A percentile compares a stretch with the other conserved stretches of the same genome.
Conservation (phyloP, 2,113 vertebrate species). For the Xyliphius kryptos region DNA sequence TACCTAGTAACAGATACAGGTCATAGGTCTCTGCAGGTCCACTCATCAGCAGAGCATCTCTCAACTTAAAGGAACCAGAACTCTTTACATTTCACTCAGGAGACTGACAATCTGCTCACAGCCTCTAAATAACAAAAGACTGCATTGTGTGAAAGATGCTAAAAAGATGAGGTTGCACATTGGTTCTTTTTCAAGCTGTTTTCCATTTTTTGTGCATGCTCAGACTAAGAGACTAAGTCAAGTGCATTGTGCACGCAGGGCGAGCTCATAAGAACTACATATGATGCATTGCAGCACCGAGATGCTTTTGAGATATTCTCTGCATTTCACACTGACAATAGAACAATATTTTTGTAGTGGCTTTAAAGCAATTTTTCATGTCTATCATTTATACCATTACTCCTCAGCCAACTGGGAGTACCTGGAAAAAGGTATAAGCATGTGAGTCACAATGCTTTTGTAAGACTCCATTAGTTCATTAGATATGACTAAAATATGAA, state of each 20-base stretch:
- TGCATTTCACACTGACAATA: too few species aligned
- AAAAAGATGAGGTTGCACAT: background rate
- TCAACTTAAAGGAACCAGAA: conserved; percentile 36
- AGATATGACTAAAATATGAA: too few species aligned
- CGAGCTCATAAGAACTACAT: background rate
- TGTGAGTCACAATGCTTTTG: too few species aligned
- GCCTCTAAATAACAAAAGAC: too few species aligned
- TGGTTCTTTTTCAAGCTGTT: background rate
- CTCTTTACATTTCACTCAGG: background rate
- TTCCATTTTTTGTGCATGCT: conserved; percentile 1
- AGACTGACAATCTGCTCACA: too few species aligned
- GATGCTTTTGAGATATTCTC: background rate
- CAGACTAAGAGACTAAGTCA: background rate
- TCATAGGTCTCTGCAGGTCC: conserved; percentile 37
- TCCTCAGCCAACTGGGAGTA: conserved; percentile 24
- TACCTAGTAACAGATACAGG: conserved; percentile 47
- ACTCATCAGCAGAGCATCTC: conserved; percentile 33
- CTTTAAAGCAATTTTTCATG: too few species aligned
- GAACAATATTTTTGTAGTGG: too few species aligned
- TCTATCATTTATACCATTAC: too few species aligned
- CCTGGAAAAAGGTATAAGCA: too few species aligned
- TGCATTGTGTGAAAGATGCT: background rate
- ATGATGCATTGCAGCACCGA: conserved; percentile 8
- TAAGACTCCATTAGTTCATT: too few species aligned
- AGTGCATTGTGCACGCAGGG: background rate